phyloP scores from a whole-genome alignment of 1,140 invertebrate species.

The Lepidostoma basale region DNA sequence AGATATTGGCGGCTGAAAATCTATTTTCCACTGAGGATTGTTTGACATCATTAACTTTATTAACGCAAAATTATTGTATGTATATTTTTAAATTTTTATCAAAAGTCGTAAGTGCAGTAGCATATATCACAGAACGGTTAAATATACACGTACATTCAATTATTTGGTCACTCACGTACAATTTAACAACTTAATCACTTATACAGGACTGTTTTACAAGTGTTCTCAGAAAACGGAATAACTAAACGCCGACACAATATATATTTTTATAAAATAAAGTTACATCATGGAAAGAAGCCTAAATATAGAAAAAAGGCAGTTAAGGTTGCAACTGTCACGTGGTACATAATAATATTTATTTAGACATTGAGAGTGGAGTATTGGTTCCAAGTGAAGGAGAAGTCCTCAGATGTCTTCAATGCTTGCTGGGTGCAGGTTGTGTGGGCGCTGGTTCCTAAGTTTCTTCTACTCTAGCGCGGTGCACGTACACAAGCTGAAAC shows the following conservation, averaged over 20 bases:
- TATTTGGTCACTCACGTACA: slow-evolving; percentile 31
- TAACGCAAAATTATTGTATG: slow-evolving; percentile 16
- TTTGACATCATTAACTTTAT: slow-evolving; percentile 67
- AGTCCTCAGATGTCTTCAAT: slow-evolving; percentile 89
- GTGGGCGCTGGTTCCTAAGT: slow-evolving; percentile 60
- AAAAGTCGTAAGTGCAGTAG: slow-evolving; percentile 49
- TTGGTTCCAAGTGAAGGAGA: slow-evolving; percentile 25
- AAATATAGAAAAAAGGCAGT: slow-evolving; percentile 25
- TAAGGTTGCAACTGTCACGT: slow-evolving; percentile 4
- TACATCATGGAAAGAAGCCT: slow-evolving; percentile 10
- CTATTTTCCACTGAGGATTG: slow-evolving; percentile 89
- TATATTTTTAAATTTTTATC: slow-evolving; percentile 48
- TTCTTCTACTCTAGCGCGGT: slow-evolving; percentile 72
- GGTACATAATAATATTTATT: slow-evolving; percentile 24
- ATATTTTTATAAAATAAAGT: slow-evolving; percentile 19
- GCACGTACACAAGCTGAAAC: slow-evolving; percentile 80
- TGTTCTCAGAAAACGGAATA: slow-evolving; percentile 3
- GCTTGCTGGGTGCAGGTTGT: slow-evolving; percentile 83
- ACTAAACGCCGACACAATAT: background rate
- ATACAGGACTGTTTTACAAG: slow-evolving; percentile 2
- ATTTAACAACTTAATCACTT: slow-evolving; percentile 7
- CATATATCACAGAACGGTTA: slow-evolving; percentile 60
- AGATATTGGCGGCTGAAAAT: slow-evolving; percentile 80
- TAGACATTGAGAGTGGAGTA: slow-evolving; percentile 12
- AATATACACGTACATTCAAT: slow-evolving; percentile 35